These are phyloP conservation scores for Drosophila eohydei DNA, from an alignment of 2,888 invertebrate genomes.

Conservation along the genomic window DNA sequence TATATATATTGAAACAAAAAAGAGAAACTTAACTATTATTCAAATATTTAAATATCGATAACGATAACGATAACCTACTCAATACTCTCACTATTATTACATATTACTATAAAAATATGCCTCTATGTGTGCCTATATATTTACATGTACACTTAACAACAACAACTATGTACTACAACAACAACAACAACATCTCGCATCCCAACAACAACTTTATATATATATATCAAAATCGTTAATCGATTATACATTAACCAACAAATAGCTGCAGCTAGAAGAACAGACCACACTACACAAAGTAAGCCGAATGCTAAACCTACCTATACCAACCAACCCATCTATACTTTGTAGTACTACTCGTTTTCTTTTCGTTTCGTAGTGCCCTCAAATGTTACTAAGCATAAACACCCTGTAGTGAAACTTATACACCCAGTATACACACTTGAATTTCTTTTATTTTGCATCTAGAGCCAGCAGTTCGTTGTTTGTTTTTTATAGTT, in stretches of 20 bases:
- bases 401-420: slow-evolving; percentile 15
- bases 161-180: slow-evolving; percentile 36
- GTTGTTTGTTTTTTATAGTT: background rate
- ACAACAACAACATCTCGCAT: slow-evolving; percentile 66
- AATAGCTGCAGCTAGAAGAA: slow-evolving; percentile 84
- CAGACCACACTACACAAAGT: slow-evolving; percentile 84
- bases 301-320: slow-evolving; percentile 71
- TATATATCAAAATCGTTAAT: slow-evolving; percentile 63
- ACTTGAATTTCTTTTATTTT: slow-evolving; percentile 17
- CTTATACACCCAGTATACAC: background rate
- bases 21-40: slow-evolving; percentile 29
- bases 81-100: slow-evolving; percentile 40
- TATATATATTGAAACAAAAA: slow-evolving; percentile 37
- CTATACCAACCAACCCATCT: slow-evolving; percentile 27
- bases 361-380: slow-evolving; percentile 28
- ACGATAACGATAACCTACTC: slow-evolving; percentile 34
- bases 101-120: slow-evolving; percentile 50
- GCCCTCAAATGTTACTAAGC: slow-evolving; percentile 13
- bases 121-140: slow-evolving; percentile 77
- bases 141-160: slow-evolving; percentile 73
- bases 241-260: slow-evolving; percentile 65
- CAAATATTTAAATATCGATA: slow-evolving; percentile 42
- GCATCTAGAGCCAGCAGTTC: slow-evolving; percentile 51
- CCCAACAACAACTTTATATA: slow-evolving; percentile 65
- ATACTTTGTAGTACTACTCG: slow-evolving; percentile 27